Evolutionary conservation across 2,888 invertebrate genomes (phyloP).

Genomic region (Sympetrum striolatum): DNA sequence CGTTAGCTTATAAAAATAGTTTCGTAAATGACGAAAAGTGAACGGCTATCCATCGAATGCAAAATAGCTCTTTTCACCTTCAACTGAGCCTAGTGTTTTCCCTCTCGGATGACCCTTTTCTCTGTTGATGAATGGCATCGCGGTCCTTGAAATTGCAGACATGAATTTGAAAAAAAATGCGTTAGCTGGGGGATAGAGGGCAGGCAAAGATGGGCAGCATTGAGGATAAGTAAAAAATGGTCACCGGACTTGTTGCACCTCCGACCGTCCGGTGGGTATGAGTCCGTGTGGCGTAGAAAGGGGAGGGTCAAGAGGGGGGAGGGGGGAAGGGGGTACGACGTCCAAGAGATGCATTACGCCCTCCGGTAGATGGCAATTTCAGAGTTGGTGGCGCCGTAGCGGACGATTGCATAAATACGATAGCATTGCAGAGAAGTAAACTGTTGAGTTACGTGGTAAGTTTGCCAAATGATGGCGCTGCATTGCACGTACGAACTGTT

Average conservation of each 20-base stretch:
- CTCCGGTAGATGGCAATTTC: slow-evolving; percentile 2
- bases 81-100: no score
- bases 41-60: no score
- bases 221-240: not conserved
- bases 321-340: not conserved
- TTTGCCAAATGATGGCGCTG: slow-evolving; percentile 31
- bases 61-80: no score
- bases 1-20: no score
- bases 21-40: no score
- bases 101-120: no score
- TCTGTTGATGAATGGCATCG: no score
- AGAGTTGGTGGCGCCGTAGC: slow-evolving; percentile 24
- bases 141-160: not conserved
- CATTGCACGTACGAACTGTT: not conserved
- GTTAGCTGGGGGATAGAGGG: not conserved
- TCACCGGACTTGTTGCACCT: slow-evolving; percentile 32
- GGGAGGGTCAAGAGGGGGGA: not conserved
- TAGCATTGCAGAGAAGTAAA: not conserved
- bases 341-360: slow-evolving; percentile 11
- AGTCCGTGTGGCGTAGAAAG: not conserved
- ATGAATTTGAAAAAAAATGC: not conserved
- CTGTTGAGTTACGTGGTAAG: not conserved
- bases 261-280: not conserved
- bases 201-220: not conserved
- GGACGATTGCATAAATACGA: slow-evolving; percentile 12